Evolutionary conservation across 2,113 vertebrate species (phyloP).

Genomic region (Chaetodon trifascialis): DNA sequence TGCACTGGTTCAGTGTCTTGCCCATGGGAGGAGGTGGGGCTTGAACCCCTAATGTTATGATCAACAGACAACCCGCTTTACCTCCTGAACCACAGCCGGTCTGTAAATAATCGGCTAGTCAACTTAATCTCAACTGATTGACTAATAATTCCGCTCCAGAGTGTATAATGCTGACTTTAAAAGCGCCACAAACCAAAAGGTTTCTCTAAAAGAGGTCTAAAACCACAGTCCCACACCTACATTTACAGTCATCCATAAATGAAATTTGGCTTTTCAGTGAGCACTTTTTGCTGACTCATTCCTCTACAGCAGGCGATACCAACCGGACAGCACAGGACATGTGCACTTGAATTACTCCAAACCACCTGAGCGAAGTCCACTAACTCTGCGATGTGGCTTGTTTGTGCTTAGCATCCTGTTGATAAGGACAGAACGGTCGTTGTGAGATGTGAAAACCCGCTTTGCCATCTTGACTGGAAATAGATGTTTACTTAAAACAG

Average conservation of each 20-base stretch:
- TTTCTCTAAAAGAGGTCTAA: not conserved
- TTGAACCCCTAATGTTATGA: too few species aligned
- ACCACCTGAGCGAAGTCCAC: constrained; percentile 36
- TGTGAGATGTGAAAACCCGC: constrained; percentile 67
- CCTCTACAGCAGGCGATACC: constrained; percentile 12
- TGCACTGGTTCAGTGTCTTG: too few species aligned
- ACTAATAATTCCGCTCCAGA: not conserved
- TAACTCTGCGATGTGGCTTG: constrained; percentile 46
- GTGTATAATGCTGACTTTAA: too few species aligned
- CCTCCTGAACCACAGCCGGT: too few species aligned
- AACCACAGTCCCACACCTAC: not conserved
- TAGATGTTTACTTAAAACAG: constrained; percentile 78
- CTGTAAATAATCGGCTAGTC: not conserved
- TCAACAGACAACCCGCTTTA: too few species aligned
- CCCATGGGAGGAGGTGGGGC: too few species aligned
- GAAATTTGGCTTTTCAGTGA: constrained; percentile 24
- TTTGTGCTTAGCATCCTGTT: constrained; percentile 45
- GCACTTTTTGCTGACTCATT: constrained; percentile 46
- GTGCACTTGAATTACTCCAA: constrained; percentile 39
- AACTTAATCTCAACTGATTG: too few species aligned
- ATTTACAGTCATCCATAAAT: not conserved
- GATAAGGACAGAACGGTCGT: constrained; percentile 68
- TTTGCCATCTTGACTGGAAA: constrained; percentile 66
- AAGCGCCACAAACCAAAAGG: not conserved
- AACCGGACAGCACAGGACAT: constrained; percentile 15